A percentile compares a stretch with the other conserved stretches of the same genome.
Evolutionary conservation across 2,113 vertebrate genomes (phyloP).

Genomic region (Erythrocebus patas): DNA sequence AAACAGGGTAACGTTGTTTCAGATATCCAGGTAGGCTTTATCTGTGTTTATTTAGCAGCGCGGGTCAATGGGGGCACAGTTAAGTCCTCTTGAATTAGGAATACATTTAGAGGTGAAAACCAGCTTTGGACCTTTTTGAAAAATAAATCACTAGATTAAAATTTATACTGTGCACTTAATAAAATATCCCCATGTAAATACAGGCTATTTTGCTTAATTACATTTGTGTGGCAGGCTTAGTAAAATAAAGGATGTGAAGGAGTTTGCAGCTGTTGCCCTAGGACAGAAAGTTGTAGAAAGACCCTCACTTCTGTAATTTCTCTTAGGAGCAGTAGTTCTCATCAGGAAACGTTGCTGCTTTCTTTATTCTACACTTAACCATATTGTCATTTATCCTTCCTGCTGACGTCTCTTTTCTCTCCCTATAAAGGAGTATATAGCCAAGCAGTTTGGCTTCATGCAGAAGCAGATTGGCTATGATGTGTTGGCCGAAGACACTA

Average conservation of each 20-base stretch:
- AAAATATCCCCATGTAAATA: background rate
- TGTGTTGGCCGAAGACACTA: constrained; percentile 97
- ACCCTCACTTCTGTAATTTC: background rate
- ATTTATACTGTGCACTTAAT: background rate
- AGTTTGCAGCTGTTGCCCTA: accelerated
- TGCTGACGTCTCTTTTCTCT: background rate
- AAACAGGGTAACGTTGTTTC: background rate
- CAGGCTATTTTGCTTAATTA: background rate
- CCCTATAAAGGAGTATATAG: constrained; percentile 93
- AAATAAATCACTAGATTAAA: background rate
- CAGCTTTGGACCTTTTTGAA: background rate
- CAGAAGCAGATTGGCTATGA: constrained; percentile 99
- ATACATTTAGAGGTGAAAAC: background rate
- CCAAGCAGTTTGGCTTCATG: constrained; percentile 99
- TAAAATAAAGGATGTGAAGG: background rate
- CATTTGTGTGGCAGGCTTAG: background rate
- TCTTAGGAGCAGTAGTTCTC: accelerated
- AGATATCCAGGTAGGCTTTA: background rate
- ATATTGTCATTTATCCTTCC: accelerated
- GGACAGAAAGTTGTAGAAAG: background rate
- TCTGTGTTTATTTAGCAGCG: background rate
- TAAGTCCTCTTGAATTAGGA: background rate
- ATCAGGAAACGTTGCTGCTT: accelerated
- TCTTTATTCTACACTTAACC: background rate
- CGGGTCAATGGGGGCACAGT: background rate